Percentiles rank a stretch among this genome's conserved stretches.
phyloP scores from a whole-genome alignment of 2,888 invertebrate species.

The Hypomecis atomaria region DNA sequence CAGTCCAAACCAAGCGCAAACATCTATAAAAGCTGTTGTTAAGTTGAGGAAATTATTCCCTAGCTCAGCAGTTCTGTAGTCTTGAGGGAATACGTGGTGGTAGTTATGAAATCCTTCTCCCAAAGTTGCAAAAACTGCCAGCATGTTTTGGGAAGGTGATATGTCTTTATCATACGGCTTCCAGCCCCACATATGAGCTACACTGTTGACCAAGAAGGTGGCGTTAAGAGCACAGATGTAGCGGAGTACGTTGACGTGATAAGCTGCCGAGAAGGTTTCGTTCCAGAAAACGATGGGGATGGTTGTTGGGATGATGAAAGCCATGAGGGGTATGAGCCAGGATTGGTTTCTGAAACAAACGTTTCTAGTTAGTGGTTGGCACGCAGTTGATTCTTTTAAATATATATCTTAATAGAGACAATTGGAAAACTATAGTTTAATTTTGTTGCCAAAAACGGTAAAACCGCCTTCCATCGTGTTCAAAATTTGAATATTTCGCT shows the following conservation, averaged over 20 bases:
- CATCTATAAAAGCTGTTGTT: slow-evolving; percentile 43
- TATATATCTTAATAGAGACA: too few relatives aligned
- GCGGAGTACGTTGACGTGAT: slow-evolving; percentile 39
- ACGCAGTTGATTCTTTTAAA: too few relatives aligned
- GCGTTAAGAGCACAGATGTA: slow-evolving; percentile 24
- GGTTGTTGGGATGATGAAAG: slow-evolving; percentile 33
- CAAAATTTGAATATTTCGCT: too few relatives aligned
- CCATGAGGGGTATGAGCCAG: slow-evolving; percentile 28
- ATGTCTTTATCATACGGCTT: slow-evolving; percentile 70
- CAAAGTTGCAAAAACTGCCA: slow-evolving; percentile 37
- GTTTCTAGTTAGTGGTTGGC: too few relatives aligned
- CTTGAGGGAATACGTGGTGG: slow-evolving; percentile 60
- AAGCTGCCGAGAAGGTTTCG: slow-evolving; percentile 34
- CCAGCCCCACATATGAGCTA: slow-evolving; percentile 81
- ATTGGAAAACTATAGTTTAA: too few relatives aligned
- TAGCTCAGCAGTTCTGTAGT: slow-evolving; percentile 56
- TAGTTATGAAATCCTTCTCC: slow-evolving; percentile 64
- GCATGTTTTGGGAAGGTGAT: slow-evolving; percentile 45
- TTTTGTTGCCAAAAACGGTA: too few relatives aligned
- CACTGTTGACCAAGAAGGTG: slow-evolving; percentile 86
- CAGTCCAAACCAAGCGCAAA: slow-evolving; percentile 31
- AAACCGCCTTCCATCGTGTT: too few relatives aligned
- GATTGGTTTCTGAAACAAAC: slow-evolving; percentile 35
- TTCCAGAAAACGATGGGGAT: slow-evolving; percentile 36
- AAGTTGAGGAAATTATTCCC: slow-evolving; percentile 44